Conservation (phyloP, 2,797 vertebrate species). For the Pipistrellus nathusii region DNA sequence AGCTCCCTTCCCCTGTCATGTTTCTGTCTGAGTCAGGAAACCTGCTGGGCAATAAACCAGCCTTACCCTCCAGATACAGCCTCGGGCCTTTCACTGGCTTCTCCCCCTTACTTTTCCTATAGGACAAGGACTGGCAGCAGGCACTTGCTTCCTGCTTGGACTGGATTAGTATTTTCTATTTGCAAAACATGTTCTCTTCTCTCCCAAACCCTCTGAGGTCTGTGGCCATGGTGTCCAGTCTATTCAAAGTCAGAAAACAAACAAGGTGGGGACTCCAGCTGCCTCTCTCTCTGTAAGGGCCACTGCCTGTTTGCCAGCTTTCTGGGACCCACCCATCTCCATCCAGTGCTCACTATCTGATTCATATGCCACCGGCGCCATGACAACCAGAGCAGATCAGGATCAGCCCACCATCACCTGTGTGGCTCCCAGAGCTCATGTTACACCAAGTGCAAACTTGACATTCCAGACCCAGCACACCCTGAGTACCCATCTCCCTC, state of each 20-base stretch:
- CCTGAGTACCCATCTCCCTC: neutral
- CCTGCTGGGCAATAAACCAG: neutral
- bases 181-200: neutral
- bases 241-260: constrained; percentile 61
- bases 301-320: neutral
- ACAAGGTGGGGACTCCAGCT: neutral
- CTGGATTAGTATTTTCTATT: neutral
- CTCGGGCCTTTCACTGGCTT: neutral
- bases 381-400: neutral
- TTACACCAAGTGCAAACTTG: neutral
- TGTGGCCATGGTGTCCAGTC: constrained; percentile 15
- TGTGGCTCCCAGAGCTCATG: neutral
- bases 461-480: neutral
- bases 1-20: neutral
- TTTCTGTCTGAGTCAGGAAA: neutral
- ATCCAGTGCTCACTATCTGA: neutral
- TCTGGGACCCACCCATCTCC: neutral
- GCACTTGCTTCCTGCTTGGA: neutral
- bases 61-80: neutral
- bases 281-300: neutral
- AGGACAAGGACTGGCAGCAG: neutral
- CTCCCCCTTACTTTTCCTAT: too few relatives aligned
- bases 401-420: neutral
- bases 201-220: neutral
- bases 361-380: neutral